Conservation (phyloP, 2,797 vertebrate genomes). For the Lepus oiostolus region DNA sequence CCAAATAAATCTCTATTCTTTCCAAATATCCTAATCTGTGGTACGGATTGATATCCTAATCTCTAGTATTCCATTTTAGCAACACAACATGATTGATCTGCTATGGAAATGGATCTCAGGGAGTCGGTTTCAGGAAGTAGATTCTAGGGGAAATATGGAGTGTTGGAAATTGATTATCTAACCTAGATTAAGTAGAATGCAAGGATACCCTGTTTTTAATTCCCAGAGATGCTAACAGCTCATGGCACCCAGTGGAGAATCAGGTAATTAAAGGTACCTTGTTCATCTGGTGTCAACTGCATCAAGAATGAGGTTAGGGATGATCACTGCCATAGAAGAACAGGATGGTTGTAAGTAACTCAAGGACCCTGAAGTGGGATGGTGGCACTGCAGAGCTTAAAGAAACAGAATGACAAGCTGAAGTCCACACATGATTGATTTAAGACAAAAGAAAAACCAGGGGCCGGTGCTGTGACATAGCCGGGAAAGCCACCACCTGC, state of each 20-base stretch:
- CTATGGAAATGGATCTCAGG: not conserved
- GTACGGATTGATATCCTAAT: too few species aligned
- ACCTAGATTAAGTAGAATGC: not conserved
- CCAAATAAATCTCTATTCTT: too few species aligned
- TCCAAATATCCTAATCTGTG: too few species aligned
- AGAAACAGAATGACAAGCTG: not conserved
- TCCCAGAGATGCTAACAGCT: not conserved
- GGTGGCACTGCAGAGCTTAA: not conserved
- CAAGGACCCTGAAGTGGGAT: not conserved
- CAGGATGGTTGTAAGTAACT: not conserved
- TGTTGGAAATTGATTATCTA: not conserved
- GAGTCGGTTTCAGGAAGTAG: not conserved
- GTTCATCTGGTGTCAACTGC: not conserved
- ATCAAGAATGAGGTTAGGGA: not conserved
- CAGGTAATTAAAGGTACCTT: not conserved
- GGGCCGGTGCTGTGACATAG: too few species aligned
- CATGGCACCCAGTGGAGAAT: not conserved
- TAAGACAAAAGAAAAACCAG: not conserved
- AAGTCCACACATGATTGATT: not conserved
- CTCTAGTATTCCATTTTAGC: too few species aligned
- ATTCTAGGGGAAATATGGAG: not conserved
- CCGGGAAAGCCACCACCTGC: too few species aligned
- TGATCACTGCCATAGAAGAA: not conserved
- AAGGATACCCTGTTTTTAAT: not conserved
- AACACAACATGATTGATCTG: too few species aligned